Base-by-base conservation (phyloP, 1,140 invertebrate species). In the Lasioglossum baleicum region DNA sequence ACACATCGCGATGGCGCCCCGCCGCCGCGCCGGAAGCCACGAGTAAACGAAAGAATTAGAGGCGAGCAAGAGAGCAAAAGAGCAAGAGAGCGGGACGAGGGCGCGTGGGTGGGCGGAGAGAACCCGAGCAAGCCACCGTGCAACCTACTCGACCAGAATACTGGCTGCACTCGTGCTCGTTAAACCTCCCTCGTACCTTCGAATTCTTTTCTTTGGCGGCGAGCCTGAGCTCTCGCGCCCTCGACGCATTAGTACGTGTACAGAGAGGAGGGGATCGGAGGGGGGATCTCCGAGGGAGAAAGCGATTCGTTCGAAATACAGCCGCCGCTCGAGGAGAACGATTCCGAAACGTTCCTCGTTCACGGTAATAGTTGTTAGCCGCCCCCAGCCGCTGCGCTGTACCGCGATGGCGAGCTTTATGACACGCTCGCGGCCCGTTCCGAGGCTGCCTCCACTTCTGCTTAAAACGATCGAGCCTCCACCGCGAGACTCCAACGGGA, bases 181-280 rank as follows among this genome's bases (percentile, higher is more conserved):
- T 67, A 78, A 82, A 82, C 60, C 80, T 61, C 60, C 56, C 56
- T 56, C 51, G 53, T 74, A 51, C 77, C 75, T 53, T n/a, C 74
- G 31, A 64, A 63, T 78, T 61, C 80, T 81, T 76, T 44, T 58
- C 56, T 58, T 58, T 58, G 56, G 56, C 56, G 56, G 56, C 56
- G 56, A 8, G 17, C 20, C 53, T n/a, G 53, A 56, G 56, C 56
- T n/a, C 56, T n/a, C 56, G 56, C 20, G 20, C n/a, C 15, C 40
- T 51, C 48, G 76, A 70, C 75, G 61, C 75, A 78, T 71, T 78
- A 61, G 69, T 53, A 78, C 75, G 60, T 72, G 75, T 64, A 15
- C 68, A 7, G 51, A 20, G 17, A 15, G 51, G 13, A n/a, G 15
- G 44, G 13, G 44, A 1, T 1, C 7, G 44, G 44, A 48, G 13